Conservation (phyloP, 2,888 invertebrate genomes). For the Pachymerium ferrugineum region DNA sequence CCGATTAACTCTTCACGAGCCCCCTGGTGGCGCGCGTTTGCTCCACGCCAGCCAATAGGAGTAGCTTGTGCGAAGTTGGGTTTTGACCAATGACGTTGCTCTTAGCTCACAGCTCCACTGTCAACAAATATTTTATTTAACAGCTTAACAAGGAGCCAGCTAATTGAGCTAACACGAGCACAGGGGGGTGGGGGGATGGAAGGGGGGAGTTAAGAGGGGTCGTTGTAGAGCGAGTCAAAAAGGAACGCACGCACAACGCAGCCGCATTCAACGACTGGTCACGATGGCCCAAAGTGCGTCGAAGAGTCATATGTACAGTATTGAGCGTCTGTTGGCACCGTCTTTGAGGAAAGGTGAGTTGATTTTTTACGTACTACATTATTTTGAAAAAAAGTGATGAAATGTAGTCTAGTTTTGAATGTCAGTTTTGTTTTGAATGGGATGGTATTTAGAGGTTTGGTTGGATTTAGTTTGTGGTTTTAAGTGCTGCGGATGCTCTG, state of each 20-base stretch:
- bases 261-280: background rate
- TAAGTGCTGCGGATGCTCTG: too few relatives aligned
- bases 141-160: conserved; percentile 25
- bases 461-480: too few relatives aligned
- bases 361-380: background rate
- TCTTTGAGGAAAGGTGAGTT: background rate
- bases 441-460: too few relatives aligned
- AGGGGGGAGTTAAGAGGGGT: conserved; percentile 35
- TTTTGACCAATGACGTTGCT: conserved; percentile 7
- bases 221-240: conserved; percentile 40
- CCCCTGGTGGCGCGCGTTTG: background rate
- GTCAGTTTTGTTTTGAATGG: too few relatives aligned
- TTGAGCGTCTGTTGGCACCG: background rate
- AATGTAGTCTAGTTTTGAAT: too few relatives aligned
- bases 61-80: background rate
- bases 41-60: background rate
- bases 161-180: conserved; percentile 31
- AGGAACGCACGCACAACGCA: conserved; percentile 42
- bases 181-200: conserved; percentile 43
- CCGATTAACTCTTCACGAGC: conserved; percentile 14
- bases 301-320: background rate
- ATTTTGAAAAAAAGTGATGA: too few relatives aligned
- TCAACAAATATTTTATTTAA: conserved; percentile 32
- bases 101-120: background rate
- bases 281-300: background rate